phyloP scores from a whole-genome alignment of 2,888 invertebrate species.

The Metalampra italica region DNA sequence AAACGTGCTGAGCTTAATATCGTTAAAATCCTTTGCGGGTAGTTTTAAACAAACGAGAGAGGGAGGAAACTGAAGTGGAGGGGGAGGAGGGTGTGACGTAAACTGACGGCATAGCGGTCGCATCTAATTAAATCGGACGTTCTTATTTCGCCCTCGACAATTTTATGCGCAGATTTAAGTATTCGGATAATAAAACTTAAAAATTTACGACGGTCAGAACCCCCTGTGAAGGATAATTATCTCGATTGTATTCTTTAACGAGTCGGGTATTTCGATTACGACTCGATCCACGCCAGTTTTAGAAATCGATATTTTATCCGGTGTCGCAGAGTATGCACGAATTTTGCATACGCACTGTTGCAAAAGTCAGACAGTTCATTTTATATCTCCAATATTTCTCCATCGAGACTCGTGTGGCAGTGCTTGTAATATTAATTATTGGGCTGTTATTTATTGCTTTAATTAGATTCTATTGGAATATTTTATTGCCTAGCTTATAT shows the following conservation, averaged over 20 bases:
- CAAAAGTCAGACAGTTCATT: conserved; percentile 13
- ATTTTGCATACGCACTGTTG: conserved; percentile 18
- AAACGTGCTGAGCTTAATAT: conserved; percentile 62
- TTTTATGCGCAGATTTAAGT: conserved; percentile 64
- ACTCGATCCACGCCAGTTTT: conserved; percentile 28
- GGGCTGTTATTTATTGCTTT: conserved; percentile 17
- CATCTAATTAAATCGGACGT: conserved; percentile 66
- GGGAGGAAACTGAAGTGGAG: conserved; percentile 12
- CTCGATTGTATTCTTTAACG: conserved; percentile 45
- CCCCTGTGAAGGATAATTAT: conserved; percentile 56
- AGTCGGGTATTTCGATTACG: conserved; percentile 19
- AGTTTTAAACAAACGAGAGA: conserved; percentile 54
- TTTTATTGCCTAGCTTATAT: background rate
- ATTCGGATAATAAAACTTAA: conserved; percentile 52
- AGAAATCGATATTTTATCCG: conserved; percentile 31
- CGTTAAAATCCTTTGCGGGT: conserved; percentile 69
- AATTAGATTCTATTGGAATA: conserved; percentile 12
- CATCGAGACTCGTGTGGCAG: conserved; percentile 21
- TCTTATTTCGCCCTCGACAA: conserved; percentile 60
- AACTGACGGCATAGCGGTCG: conserved; percentile 43
- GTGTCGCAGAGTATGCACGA: conserved; percentile 30
- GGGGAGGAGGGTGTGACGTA: conserved; percentile 27
- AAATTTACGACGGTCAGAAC: conserved; percentile 52
- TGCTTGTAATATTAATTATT: conserved; percentile 23
- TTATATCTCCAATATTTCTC: conserved; percentile 21